These are phyloP conservation scores for Cryptotermes secundus DNA, from an alignment of 1,140 invertebrate species.

Conservation along the genomic window DNA sequence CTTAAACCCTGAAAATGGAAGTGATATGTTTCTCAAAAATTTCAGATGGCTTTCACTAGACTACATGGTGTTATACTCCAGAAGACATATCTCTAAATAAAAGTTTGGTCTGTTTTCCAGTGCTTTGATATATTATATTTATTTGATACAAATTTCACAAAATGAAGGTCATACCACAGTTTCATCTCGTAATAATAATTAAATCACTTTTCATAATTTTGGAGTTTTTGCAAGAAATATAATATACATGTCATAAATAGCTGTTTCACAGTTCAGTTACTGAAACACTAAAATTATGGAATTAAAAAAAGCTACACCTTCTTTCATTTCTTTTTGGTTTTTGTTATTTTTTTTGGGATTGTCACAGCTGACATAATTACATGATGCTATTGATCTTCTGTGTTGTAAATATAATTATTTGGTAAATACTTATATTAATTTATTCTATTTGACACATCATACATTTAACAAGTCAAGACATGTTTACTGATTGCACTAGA, in stretches of 20 bases:
- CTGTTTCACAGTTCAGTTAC: slow-evolving; percentile 21
- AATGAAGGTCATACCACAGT: slow-evolving; percentile 27
- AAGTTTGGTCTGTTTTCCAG: too few relatives aligned
- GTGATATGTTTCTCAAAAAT: too few relatives aligned
- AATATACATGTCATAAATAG: slow-evolving; percentile 14
- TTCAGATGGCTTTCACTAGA: too few relatives aligned
- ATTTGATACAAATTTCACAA: slow-evolving; percentile 33
- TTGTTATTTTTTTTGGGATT: slow-evolving; percentile 31
- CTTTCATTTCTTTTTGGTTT: slow-evolving; percentile 23
- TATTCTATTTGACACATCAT: slow-evolving; percentile 28
- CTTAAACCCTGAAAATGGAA: too few relatives aligned
- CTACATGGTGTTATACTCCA: too few relatives aligned
- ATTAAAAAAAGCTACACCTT: slow-evolving; percentile 26
- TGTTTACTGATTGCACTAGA: slow-evolving; percentile 33
- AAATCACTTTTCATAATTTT: neutral
- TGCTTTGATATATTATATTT: slow-evolving; percentile 24
- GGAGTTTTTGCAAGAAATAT: slow-evolving; percentile 16
- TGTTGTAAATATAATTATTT: slow-evolving; percentile 30
- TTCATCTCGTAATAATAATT: slow-evolving; percentile 11
- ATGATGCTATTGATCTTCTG: slow-evolving; percentile 30
- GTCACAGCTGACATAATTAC: slow-evolving; percentile 31
- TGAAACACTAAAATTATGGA: slow-evolving; percentile 22
- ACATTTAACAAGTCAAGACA: slow-evolving; percentile 30
- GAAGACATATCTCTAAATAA: too few relatives aligned
- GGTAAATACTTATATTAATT: slow-evolving; percentile 17